These are phyloP conservation scores for Chrysopa pallens DNA, from an alignment of 1,140 invertebrate genomes.

Conservation along the genomic window DNA sequence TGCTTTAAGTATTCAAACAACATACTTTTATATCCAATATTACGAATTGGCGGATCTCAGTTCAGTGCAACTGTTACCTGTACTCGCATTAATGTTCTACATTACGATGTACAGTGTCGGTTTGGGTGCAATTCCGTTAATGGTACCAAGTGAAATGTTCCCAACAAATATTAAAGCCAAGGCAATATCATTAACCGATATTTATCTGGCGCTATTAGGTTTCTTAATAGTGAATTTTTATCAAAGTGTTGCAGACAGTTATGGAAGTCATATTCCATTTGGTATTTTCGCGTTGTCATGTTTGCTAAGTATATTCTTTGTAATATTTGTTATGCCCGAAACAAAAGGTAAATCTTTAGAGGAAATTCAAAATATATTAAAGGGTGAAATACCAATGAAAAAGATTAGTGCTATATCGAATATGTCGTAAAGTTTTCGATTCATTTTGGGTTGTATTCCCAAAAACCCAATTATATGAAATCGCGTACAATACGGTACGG, in stretches of 20 bases:
- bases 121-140: constrained; percentile 13
- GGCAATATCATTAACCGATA: constrained; percentile 13
- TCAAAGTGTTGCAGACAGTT: constrained; percentile 8
- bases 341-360: constrained; percentile 29
- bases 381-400: too few species aligned
- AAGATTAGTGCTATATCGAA: too few species aligned
- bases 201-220: constrained; percentile 10
- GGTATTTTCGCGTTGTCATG: constrained; percentile 9
- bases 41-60: neutral
- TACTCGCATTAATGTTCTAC: constrained; percentile 14
- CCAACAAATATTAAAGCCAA: constrained; percentile 17
- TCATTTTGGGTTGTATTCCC: too few species aligned
- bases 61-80: constrained; percentile 12
- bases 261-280: constrained; percentile 11
- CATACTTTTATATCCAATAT: constrained; percentile 9
- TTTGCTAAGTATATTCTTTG: constrained; percentile 24
- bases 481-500: too few species aligned
- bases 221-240: constrained; percentile 16
- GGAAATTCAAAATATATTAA: constrained; percentile 23
- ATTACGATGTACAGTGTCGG: constrained; percentile 10
- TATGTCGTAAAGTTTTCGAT: too few species aligned
- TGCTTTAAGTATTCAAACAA: constrained; percentile 11
- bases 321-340: constrained; percentile 25
- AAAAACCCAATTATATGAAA: too few species aligned
- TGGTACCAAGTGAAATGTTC: constrained; percentile 20